phyloP scores from a whole-genome alignment of 1,140 invertebrate species.

The Manduca sexta region DNA sequence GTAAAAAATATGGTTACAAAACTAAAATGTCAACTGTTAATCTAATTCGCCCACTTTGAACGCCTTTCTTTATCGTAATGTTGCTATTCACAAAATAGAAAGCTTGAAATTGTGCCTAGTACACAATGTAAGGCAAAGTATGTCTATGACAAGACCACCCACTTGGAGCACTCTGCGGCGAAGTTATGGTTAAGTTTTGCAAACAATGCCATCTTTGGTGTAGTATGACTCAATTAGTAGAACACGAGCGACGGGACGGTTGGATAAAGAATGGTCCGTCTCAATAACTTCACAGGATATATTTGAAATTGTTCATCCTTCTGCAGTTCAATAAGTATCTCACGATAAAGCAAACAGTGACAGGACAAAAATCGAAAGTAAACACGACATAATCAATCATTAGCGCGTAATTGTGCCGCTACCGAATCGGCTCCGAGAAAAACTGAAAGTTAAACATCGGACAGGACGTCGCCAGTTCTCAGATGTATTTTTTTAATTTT shows the following conservation, averaged over 20 bases:
- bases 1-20: too few relatives aligned
- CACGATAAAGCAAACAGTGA: constrained; percentile 40
- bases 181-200: constrained; percentile 57
- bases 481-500: constrained; percentile 42
- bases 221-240: constrained; percentile 68
- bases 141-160: constrained; percentile 35
- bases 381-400: constrained; percentile 59
- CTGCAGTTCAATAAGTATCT: constrained; percentile 3
- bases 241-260: constrained; percentile 37
- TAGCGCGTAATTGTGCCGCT: constrained; percentile 41
- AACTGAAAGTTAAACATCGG: constrained; percentile 50
- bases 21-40: too few relatives aligned
- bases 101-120: constrained; percentile 1
- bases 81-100: not conserved
- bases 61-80: too few relatives aligned
- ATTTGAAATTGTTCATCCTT: not conserved
- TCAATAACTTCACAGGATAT: too few relatives aligned
- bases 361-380: constrained; percentile 45
- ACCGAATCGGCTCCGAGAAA: constrained; percentile 26
- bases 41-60: too few relatives aligned
- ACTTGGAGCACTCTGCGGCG: constrained; percentile 32
- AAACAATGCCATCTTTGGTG: constrained; percentile 57
- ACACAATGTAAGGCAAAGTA: not conserved
- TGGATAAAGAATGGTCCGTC: too few relatives aligned
- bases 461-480: constrained; percentile 50